Percentiles rank a stretch among this genome's conserved stretches.
phyloP scores from a whole-genome alignment of 2,888 invertebrate genomes.

The Microplitis manilae region DNA sequence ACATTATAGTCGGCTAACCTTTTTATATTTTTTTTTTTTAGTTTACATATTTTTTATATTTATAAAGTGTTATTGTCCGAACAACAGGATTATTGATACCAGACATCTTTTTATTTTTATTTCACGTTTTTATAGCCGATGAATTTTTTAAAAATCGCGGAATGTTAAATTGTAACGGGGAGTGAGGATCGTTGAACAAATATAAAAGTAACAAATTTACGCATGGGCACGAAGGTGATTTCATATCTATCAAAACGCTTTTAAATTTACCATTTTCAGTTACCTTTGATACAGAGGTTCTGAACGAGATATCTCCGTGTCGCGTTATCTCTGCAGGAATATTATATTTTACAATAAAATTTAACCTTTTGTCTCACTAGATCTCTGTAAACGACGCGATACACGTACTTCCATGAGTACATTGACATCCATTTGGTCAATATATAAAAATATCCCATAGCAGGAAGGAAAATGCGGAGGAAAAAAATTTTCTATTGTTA shows the following conservation, averaged over 20 bases:
- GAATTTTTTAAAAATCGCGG: not conserved
- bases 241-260: not conserved
- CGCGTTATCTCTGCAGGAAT: too few species aligned
- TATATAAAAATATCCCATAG: too few species aligned
- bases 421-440: too few species aligned
- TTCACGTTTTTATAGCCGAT: not conserved
- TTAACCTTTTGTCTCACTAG: too few species aligned
- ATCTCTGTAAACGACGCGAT: too few species aligned
- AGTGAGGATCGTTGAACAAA: not conserved
- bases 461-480: too few species aligned
- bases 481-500: too few species aligned
- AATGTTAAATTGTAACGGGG: not conserved
- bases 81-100: not conserved
- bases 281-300: not conserved
- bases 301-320: not conserved
- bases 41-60: not conserved
- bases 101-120: not conserved
- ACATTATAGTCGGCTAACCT: constrained; percentile 1
- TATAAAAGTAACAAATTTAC: not conserved
- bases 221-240: constrained; percentile 1
- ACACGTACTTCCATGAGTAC: too few species aligned
- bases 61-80: not conserved
- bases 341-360: too few species aligned
- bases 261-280: not conserved
- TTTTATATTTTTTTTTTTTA: constrained; percentile 7